Base-by-base conservation (phyloP, 2,797 vertebrate species). In the Protonibea diacanthus region DNA sequence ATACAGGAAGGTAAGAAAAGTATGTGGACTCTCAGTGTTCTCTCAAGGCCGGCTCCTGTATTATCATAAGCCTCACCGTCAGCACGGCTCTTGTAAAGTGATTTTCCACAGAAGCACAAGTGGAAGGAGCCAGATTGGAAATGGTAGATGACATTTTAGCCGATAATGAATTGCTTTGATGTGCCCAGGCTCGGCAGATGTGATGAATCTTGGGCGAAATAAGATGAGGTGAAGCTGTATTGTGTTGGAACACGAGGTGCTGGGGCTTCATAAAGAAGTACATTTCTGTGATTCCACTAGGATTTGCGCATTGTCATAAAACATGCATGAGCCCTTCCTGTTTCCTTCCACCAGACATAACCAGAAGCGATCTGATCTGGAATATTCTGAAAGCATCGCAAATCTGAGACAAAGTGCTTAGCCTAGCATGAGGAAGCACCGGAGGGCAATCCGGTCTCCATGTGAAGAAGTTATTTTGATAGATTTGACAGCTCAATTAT, bases 401-500 rank as follows among this genome's bases (percentile, higher is more conserved):
- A 88, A 90, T 91, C 10, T n/a, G 63, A 86, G 78, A 87, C 88
- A 83, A 87, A 90, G 77, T 89, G 87, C 87, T 88, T 85, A 81
- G 83, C 70, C 63, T 33, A 57, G 86, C 86, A 82, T 42, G 40
- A 84, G 80, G 86, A 92, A 83, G 85, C 70, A 58, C 89, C 88
- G 11, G 6, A 51, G 88, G 92, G 79, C 75, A 55, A 83, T 83
- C 65, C 55, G n/a, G 51, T 49, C 75, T 80, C 62, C 40, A 42
- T 64, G 65, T 80, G 58, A 73, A 86, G 79, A 88, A 87, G 78
- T 85, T 86, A 84, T 83, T 88, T 82, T 86, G 90, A 92, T 82
- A 76, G 78, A 81, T 93, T 78, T 91, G 90, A 92, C 93, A 92
- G 82, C 82, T 91, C 90, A 92, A 93, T 93, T 93, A 94, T 89